A percentile compares a stretch with the other conserved stretches of the same genome.
These are phyloP conservation scores for Priocnemis perturbator DNA, from an alignment of 2,888 invertebrate species.

Conservation along the genomic window DNA sequence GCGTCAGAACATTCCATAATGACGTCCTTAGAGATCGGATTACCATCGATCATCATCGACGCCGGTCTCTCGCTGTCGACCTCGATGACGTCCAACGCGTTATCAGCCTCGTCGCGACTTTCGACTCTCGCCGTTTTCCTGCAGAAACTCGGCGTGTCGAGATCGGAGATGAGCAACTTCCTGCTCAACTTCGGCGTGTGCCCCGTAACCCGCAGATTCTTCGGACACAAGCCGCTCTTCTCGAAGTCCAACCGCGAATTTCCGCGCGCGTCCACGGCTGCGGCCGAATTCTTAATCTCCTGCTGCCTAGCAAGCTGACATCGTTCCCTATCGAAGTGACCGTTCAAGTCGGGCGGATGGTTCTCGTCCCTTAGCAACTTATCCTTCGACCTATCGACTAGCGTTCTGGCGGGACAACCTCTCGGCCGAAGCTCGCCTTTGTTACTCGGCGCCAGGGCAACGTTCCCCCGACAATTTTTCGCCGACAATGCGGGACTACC, in stretches of 20 bases:
- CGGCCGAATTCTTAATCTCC: too few species aligned
- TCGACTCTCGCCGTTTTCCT: constrained; percentile 37
- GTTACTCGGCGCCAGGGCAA: constrained; percentile 37
- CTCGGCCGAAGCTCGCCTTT: constrained; percentile 17
- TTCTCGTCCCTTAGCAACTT: constrained; percentile 53
- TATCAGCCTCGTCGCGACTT: constrained; percentile 23
- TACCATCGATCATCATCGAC: constrained; percentile 2
- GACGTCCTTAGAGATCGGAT: neutral
- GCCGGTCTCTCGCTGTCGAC: neutral
- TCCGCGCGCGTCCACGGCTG: too few species aligned
- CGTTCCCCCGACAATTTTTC: constrained; percentile 26
- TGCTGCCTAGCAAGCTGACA: constrained; percentile 1
- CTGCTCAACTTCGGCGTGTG: constrained; percentile 69
- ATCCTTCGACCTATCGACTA: constrained; percentile 29
- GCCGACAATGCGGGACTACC: constrained; percentile 51
- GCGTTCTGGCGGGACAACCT: constrained; percentile 25
- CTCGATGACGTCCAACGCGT: constrained; percentile 20
- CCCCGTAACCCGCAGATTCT: constrained; percentile 57
- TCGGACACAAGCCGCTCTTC: constrained; percentile 54
- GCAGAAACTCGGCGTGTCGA: constrained; percentile 59
- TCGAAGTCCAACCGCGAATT: constrained; percentile 58
- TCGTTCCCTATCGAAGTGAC: constrained; percentile 4
- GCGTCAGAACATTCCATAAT: constrained; percentile 17
- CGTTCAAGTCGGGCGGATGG: constrained; percentile 42
- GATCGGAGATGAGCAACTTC: constrained; percentile 64